These are phyloP conservation scores for Sebastolobus alascanus DNA, from an alignment of 2,797 vertebrate genomes.

Conservation along the genomic window DNA sequence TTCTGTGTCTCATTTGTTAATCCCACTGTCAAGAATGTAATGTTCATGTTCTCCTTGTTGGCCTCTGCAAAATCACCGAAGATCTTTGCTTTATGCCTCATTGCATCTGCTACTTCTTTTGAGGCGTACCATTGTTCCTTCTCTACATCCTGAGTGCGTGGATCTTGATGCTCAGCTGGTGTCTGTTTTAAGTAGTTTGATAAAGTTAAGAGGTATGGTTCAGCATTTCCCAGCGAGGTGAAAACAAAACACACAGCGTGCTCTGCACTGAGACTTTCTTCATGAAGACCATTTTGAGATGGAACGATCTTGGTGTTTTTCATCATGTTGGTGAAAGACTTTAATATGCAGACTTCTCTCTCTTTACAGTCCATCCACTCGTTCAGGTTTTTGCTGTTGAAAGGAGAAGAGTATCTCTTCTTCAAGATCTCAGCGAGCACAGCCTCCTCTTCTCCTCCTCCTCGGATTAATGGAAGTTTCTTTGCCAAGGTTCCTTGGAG, in stretches of 20 bases:
- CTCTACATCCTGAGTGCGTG: conserved; percentile 3
- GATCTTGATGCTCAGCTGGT: background rate
- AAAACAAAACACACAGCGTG: conserved; percentile 33
- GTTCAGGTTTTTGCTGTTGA: conserved; percentile 47
- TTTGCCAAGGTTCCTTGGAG: conserved; percentile 10
- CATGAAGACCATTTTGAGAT: accelerated
- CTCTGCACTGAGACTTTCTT: conserved; percentile 3
- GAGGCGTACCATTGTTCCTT: conserved; percentile 36
- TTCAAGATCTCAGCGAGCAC: conserved; percentile 40
- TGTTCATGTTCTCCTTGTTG: conserved; percentile 41
- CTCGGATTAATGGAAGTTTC: conserved; percentile 55
- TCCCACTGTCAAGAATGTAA: conserved; percentile 45
- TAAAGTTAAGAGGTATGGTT: conserved; percentile 9
- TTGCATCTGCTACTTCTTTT: background rate
- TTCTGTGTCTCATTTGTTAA: conserved; percentile 32
- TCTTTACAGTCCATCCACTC: conserved; percentile 66
- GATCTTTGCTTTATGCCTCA: conserved; percentile 35
- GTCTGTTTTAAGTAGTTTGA: conserved; percentile 41
- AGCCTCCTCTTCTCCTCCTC: conserved; percentile 51
- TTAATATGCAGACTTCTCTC: conserved; percentile 37
- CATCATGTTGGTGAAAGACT: conserved; percentile 51
- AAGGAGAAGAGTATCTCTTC: conserved; percentile 34
- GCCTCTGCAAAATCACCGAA: conserved; percentile 51
- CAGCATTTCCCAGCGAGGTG: background rate
- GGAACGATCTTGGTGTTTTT: conserved; percentile 38